Percentiles rank a stretch among this genome's conserved stretches.
phyloP scores from a whole-genome alignment of 30 jellyfish, hydroid and myxozoan genomes.

The Chrysaora quinquecirrha region DNA sequence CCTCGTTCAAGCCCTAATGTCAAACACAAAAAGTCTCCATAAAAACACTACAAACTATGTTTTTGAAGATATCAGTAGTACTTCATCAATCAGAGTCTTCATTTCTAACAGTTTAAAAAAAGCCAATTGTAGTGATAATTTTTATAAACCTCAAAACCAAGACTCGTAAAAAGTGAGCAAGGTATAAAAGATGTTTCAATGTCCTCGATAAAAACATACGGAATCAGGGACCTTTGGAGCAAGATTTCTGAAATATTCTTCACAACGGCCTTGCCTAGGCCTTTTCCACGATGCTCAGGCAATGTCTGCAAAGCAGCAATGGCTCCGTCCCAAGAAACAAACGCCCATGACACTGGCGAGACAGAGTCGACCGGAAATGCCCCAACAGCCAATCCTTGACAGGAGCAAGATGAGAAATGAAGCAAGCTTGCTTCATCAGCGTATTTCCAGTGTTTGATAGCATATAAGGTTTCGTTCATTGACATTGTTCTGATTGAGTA shows the following conservation, averaged over 20 bases:
- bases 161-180: conserved; percentile 10
- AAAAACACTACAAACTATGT: too few species aligned
- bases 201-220: conserved; percentile 40
- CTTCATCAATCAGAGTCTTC: too few species aligned
- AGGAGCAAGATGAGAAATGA: conserved; percentile 5
- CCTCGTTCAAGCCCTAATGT: too few species aligned
- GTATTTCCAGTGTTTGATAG: conserved; percentile 14
- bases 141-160: conserved; percentile 19
- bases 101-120: too few species aligned
- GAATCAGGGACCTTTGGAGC: conserved; percentile 4
- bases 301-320: conserved; percentile 27
- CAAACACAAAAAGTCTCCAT: too few species aligned
- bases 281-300: conserved; percentile 41
- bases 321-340: conserved; percentile 16
- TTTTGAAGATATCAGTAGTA: too few species aligned
- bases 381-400: conserved; percentile 41
- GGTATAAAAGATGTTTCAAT: conserved; percentile 13
- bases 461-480: conserved; percentile 11
- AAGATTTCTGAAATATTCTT: conserved; percentile 11
- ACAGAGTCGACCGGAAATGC: conserved; percentile 36
- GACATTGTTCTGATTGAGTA: conserved; percentile 29
- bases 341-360: conserved; percentile 53
- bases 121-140: background rate
- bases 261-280: conserved; percentile 53
- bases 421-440: background rate